These are phyloP conservation scores for Drosophila eohydei DNA, from an alignment of 2,888 invertebrate species.

Conservation along the genomic window DNA sequence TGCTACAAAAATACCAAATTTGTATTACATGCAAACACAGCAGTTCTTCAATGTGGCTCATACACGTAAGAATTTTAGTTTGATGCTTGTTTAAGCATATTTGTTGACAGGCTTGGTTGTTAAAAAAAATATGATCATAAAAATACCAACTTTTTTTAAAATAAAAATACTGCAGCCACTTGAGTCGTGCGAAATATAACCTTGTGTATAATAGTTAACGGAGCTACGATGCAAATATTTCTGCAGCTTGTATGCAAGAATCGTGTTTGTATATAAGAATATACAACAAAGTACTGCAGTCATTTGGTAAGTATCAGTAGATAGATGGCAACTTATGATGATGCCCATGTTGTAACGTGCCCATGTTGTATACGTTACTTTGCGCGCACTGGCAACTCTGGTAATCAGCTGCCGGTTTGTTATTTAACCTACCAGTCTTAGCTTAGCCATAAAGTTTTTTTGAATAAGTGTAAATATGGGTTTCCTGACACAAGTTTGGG, in stretches of 20 bases:
- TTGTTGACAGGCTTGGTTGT: neutral
- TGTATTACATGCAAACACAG: neutral
- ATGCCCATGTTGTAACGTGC: neutral
- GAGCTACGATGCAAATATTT: neutral
- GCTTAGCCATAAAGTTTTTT: neutral
- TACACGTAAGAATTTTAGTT: neutral
- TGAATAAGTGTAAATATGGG: conserved; percentile 48
- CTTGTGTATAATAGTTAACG: too few relatives aligned
- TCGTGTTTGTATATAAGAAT: neutral
- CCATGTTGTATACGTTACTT: neutral
- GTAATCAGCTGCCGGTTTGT: conserved; percentile 69
- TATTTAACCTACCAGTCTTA: conserved; percentile 55
- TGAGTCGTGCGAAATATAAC: neutral
- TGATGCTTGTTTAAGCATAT: neutral
- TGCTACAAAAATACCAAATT: conserved; percentile 31
- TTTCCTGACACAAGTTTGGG: conserved; percentile 67
- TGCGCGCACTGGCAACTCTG: conserved; percentile 41
- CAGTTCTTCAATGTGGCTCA: neutral
- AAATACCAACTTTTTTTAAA: neutral
- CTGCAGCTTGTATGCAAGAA: neutral
- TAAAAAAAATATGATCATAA: neutral
- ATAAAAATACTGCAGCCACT: neutral
- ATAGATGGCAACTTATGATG: neutral
- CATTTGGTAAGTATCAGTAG: too few relatives aligned
- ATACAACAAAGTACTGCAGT: neutral